Evolutionary conservation across 2,797 vertebrate species (phyloP), one percentile per base, ranked within the genome.

Genomic region (Dermochelys coriacea): DNA sequence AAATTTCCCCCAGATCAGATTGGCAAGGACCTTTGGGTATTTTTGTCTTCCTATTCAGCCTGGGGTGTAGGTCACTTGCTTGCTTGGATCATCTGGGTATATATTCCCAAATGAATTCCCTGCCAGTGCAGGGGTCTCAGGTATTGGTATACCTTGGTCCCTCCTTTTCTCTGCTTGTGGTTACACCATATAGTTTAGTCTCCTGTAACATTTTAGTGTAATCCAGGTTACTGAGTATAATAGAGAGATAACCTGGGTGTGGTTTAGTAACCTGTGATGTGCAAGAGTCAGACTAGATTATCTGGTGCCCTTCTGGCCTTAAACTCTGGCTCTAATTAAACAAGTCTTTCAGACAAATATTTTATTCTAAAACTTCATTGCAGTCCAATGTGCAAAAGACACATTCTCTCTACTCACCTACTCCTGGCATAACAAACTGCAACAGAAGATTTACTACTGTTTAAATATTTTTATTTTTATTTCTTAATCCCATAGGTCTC

Each of bases 391-490:
- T 84, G 49, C 47, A 84, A 79, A n/a, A 83, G 18, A 57, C 1
- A 5, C 55, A 90, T 92, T 78, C 5, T 87, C 18, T 83, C 59
- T 34, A 29, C 12, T 79, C 81, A 92, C 31, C 12, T 87, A 47
- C 82, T 92, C 87, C 55, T 84, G 79, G 54, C 3, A 12, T 57
- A 82, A 90, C 47, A 71, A 92, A 3, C 25, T 82, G 6, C 5
- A n/a, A 51, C 29, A 90, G 88, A 95, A 85, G 14, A 77, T 77
- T 90, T 86, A 31, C 19, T 93, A 18, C 57, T 50, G 34, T 83
- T 47, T 78, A 80, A 8, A 61, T 87, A 61, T 50, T 95, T 96
- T 61, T 92, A 52, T 84, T 92, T 91, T 59, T 87, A 34, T 88
- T 85, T 4, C 23, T 94, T 90, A 57, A 79, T 95, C 45, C 75